Conservation (phyloP, 2,888 invertebrate species). For the Mantis religiosa region DNA sequence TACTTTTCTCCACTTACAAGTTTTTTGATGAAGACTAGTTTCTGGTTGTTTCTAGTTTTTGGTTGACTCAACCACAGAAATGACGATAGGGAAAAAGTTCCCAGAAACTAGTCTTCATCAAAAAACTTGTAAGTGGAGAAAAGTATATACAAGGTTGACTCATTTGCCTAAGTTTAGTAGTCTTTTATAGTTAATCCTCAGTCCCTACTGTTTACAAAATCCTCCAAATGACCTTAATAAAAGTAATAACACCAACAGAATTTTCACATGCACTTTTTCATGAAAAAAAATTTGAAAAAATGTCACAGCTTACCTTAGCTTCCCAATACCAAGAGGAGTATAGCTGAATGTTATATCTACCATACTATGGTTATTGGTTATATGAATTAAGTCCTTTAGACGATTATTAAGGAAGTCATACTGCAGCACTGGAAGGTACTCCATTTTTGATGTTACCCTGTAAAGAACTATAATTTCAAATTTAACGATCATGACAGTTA, state of each 20-base stretch:
- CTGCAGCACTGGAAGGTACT: slow-evolving; percentile 78
- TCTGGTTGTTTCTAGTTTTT: too few relatives aligned
- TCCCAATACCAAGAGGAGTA: slow-evolving; percentile 71
- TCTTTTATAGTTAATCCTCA: too few relatives aligned
- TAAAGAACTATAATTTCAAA: slow-evolving; percentile 25
- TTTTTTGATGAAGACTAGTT: too few relatives aligned
- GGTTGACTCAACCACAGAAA: too few relatives aligned
- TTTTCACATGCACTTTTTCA: neutral
- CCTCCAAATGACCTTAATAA: too few relatives aligned
- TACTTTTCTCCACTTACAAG: too few relatives aligned
- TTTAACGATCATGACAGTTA: slow-evolving; percentile 18
- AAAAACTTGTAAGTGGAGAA: too few relatives aligned
- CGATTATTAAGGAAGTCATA: slow-evolving; percentile 80
- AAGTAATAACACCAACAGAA: neutral
- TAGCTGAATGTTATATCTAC: slow-evolving; percentile 68
- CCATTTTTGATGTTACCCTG: slow-evolving; percentile 56
- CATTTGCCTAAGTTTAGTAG: too few relatives aligned
- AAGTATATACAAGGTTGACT: too few relatives aligned
- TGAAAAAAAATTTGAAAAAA: neutral
- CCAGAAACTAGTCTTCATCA: too few relatives aligned
- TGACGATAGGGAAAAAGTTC: too few relatives aligned
- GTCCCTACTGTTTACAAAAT: too few relatives aligned
- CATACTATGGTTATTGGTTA: slow-evolving; percentile 56
- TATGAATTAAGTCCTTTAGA: slow-evolving; percentile 65
- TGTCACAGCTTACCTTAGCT: slow-evolving; percentile 34